These are phyloP conservation scores for Dendroctonus ponderosae DNA, from an alignment of 1,140 invertebrate species.

Conservation along the genomic window DNA sequence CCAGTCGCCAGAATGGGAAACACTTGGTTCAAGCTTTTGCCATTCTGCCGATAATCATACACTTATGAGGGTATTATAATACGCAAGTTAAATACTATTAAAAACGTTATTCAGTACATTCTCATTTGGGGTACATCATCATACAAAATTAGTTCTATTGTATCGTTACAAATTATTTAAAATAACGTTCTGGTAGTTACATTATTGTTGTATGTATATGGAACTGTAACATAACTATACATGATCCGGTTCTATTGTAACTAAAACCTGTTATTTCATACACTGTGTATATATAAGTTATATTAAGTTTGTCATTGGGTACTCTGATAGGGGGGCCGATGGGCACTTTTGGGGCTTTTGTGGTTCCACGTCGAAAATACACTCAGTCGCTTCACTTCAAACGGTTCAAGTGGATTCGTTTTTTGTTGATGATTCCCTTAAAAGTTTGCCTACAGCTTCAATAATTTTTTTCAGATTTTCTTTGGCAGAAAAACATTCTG, in stretches of 20 bases:
- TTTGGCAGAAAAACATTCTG: too few species aligned
- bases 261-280: slow-evolving; percentile 21
- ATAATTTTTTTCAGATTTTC: too few species aligned
- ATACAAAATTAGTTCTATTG: slow-evolving; percentile 31
- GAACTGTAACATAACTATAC: slow-evolving; percentile 34
- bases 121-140: slow-evolving; percentile 28
- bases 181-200: slow-evolving; percentile 24
- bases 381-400: too few species aligned
- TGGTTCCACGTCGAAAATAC: too few species aligned
- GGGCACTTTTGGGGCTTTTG: too few species aligned
- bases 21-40: too few species aligned
- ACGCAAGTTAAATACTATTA: slow-evolving; percentile 31
- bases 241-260: slow-evolving; percentile 35
- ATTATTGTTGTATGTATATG: slow-evolving; percentile 25
- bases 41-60: too few species aligned
- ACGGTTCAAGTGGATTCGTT: too few species aligned
- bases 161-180: slow-evolving; percentile 31
- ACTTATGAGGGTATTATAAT: slow-evolving; percentile 7
- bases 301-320: slow-evolving; percentile 8
- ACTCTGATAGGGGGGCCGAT: too few species aligned
- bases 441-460: too few species aligned
- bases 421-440: too few species aligned
- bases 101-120: slow-evolving; percentile 27
- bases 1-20: too few species aligned
- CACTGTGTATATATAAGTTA: slow-evolving; percentile 17